Conservation (phyloP, 2,888 invertebrate species). For the Beris morrisii region DNA sequence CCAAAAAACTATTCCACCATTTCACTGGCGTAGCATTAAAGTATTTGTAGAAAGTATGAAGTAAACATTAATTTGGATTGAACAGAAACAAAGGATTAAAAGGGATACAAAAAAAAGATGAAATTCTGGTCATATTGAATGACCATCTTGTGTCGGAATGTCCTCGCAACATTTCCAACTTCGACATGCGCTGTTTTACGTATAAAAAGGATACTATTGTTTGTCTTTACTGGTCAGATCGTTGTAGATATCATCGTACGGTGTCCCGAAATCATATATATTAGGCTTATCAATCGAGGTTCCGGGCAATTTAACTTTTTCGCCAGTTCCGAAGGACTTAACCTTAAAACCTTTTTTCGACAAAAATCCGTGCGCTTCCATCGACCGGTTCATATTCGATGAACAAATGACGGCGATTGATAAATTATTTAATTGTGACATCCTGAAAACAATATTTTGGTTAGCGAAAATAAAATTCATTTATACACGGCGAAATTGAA, state of each 20-base stretch:
- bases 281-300: conserved; percentile 92
- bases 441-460: not conserved
- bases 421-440: conserved; percentile 55
- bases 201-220: conserved; percentile 70
- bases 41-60: no score
- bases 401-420: conserved; percentile 96
- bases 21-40: no score
- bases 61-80: no score
- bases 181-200: no score
- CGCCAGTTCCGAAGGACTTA: conserved; percentile 90
- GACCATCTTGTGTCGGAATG: no score
- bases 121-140: no score
- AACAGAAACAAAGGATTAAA: no score
- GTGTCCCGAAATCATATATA: conserved; percentile 93
- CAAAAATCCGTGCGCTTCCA: conserved; percentile 98
- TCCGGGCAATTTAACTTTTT: conserved; percentile 96
- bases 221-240: conserved; percentile 90
- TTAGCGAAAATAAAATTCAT: not conserved
- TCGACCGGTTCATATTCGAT: conserved; percentile 98
- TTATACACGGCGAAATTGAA: no score
- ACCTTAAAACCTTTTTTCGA: conserved; percentile 97
- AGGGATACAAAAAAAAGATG: no score
- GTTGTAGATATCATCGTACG: conserved; percentile 95
- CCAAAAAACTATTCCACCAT: no score
- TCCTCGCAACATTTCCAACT: no score